Evolutionary conservation across 1,140 invertebrate genomes (phyloP), one percentile per base, ranked within the genome.

Genomic region (Leptonema lineaticorne): DNA sequence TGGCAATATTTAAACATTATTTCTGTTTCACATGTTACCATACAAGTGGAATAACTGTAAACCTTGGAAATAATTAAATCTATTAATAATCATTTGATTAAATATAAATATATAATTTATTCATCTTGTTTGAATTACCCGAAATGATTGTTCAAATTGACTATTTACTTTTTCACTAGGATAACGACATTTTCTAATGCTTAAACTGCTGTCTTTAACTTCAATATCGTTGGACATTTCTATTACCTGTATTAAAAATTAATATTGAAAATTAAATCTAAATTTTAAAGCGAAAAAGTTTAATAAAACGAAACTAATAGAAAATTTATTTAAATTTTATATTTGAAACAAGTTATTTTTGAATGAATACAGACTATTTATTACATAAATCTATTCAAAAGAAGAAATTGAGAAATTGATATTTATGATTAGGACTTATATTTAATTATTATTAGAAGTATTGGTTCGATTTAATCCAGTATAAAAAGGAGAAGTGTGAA

Each of bases 31-130:
- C 79, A 78, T 63, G 81, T 81, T 14, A 83, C 76, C 16, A 79
- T 72, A 70, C 85, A 87, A 2, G 82, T 78, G 4, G 82, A 82
- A 71, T 82, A 84, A 29, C 82, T 84, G 68, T 86, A 86, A 16
- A 79, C 72, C 78, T 79, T n/a, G n/a, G 53, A 41, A 67, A 18
- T 5, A 6, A 24, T 18, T n/a, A 37, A 66, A 69, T 33, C 66
- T 28, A 58, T 41, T n/a, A 22, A 8, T 37, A 18, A 48, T 48
- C n/a, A n/a, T n/a, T n/a, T n/a, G n/a, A n/a, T n/a, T n/a, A n/a
- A n/a, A n/a, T n/a, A n/a, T n/a, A n/a, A n/a, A n/a, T n/a, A n/a
- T n/a, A n/a, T n/a, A n/a, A n/a, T n/a, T n/a, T n/a, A n/a, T n/a
- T n/a, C n/a, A n/a, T n/a, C n/a, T n/a, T n/a, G n/a, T n/a, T n/a